Evolutionary conservation across 2,888 invertebrate genomes (phyloP).

Genomic region (Watsonalla binaria): DNA sequence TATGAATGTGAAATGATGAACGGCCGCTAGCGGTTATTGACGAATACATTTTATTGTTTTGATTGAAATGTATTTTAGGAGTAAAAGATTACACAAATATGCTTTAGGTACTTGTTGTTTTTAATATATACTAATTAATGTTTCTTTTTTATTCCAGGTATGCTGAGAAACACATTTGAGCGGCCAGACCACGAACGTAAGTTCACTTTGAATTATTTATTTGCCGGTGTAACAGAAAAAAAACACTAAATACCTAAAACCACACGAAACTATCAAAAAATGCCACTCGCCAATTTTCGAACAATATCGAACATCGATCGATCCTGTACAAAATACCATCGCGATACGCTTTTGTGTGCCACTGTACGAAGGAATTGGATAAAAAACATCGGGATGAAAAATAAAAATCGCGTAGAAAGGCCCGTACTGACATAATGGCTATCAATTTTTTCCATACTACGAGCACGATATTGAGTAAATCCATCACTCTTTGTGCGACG

Average conservation of each 20-base stretch:
- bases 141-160: slow-evolving; percentile 49
- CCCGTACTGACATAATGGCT: slow-evolving; percentile 36
- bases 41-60: slow-evolving; percentile 30
- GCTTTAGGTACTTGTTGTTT: background rate
- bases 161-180: slow-evolving; percentile 75
- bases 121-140: slow-evolving; percentile 5
- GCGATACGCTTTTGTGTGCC: slow-evolving; percentile 4
- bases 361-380: slow-evolving; percentile 8
- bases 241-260: background rate
- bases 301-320: background rate
- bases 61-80: slow-evolving; percentile 5
- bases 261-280: slow-evolving; percentile 2
- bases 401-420: slow-evolving; percentile 29
- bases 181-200: slow-evolving; percentile 76
- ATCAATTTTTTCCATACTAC: slow-evolving; percentile 48
- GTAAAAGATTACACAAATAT: no score
- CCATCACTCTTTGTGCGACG: slow-evolving; percentile 41
- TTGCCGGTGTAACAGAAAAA: background rate
- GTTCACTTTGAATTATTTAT: slow-evolving; percentile 13
- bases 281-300: background rate
- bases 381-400: slow-evolving; percentile 13
- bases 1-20: slow-evolving; percentile 31
- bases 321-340: background rate
- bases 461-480: slow-evolving; percentile 45
- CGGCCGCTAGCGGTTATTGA: slow-evolving; percentile 26